phyloP scores from a whole-genome alignment of 2,797 vertebrate species.

The Tarsius wallacei region DNA sequence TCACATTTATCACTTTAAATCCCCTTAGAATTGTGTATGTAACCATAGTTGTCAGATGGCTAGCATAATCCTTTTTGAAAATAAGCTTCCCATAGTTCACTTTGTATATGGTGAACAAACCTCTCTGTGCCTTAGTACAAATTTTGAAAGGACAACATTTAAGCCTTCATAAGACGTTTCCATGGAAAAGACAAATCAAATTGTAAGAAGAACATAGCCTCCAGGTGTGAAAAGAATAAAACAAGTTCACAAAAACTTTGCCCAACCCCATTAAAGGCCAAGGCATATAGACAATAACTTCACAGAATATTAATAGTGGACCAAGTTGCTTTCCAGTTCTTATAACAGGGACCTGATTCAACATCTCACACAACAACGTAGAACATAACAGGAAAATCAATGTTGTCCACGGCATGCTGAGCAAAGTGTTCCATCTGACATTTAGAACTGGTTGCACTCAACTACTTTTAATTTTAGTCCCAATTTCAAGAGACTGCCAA shows the following conservation, averaged over 20 bases:
- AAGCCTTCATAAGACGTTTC: constrained; percentile 6
- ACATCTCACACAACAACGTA: not conserved
- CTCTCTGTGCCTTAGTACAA: not conserved
- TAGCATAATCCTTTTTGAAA: not conserved
- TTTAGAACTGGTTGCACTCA: constrained; percentile 65
- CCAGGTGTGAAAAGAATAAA: not conserved
- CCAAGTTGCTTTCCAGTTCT: not conserved
- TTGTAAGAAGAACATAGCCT: not conserved
- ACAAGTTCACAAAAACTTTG: constrained; percentile 8
- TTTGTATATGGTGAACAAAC: not conserved
- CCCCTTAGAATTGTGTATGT: not conserved
- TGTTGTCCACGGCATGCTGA: not conserved
- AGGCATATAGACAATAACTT: not conserved
- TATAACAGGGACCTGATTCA: not conserved
- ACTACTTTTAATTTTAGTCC: constrained; percentile 80
- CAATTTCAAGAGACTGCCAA: constrained; percentile 80
- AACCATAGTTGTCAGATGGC: not conserved
- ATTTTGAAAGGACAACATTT: not conserved
- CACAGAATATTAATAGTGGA: not conserved
- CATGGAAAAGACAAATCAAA: not conserved
- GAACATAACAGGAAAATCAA: not conserved
- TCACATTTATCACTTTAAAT: not conserved
- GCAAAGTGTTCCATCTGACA: constrained; percentile 70
- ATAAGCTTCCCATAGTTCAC: not conserved
- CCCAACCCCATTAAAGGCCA: not conserved